Percentiles rank a stretch among this genome's conserved stretches.
phyloP scores from a whole-genome alignment of 2,797 vertebrate species.

The Australoheros facetus region DNA sequence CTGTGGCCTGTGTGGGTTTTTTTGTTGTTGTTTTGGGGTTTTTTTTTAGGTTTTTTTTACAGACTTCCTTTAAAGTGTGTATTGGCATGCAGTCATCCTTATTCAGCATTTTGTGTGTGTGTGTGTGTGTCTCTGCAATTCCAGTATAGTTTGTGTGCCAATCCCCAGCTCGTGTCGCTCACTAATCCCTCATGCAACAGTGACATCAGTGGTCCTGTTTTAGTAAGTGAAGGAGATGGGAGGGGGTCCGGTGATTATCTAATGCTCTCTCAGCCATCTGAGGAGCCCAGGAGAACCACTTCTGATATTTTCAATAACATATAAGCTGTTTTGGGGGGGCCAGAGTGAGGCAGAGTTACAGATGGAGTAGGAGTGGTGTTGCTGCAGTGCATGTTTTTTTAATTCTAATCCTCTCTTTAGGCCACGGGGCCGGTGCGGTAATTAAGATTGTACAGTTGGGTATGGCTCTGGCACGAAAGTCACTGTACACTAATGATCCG shows the following conservation, averaged over 20 bases:
- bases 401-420: conserved; percentile 57
- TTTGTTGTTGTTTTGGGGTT: too few species aligned
- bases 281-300: conserved; percentile 38
- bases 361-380: conserved; percentile 18
- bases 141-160: conserved; percentile 53
- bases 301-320: conserved; percentile 59
- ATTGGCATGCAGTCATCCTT: conserved; percentile 12
- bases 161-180: conserved; percentile 62
- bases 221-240: conserved; percentile 68
- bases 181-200: conserved; percentile 72
- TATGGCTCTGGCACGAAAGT: conserved; percentile 35
- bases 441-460: conserved; percentile 48
- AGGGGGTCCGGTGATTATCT: conserved; percentile 60
- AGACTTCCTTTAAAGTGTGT: conserved; percentile 6
- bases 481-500: conserved; percentile 16
- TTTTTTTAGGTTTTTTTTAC: background rate
- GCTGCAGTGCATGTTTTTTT: conserved; percentile 18
- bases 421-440: conserved; percentile 28
- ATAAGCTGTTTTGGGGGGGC: conserved; percentile 36
- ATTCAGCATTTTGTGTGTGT: conserved; percentile 1
- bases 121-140: conserved; percentile 33
- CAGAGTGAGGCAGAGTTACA: conserved; percentile 22
- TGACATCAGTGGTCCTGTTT: conserved; percentile 80
- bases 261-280: conserved; percentile 51
- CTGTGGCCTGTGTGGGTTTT: background rate